Base-by-base conservation (phyloP, 92 coral and sea anemone genomes). In the Epizoanthus ramosus region DNA sequence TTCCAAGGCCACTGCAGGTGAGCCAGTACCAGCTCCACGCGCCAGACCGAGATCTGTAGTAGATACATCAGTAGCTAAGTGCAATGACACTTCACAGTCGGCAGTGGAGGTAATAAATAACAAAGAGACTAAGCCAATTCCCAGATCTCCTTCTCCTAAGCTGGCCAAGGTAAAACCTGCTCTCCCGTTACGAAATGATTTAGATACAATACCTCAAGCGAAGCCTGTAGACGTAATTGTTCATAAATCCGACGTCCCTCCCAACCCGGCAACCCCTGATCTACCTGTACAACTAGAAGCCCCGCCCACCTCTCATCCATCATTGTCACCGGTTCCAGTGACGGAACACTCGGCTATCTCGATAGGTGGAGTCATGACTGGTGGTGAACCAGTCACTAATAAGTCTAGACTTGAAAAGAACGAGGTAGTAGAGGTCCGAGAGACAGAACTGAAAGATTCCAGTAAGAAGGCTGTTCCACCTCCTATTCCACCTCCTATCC, bases 101-200 rank as follows among this genome's bases (percentile, higher is more conserved):
- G 45, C 21, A 15, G 17, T 77, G 22, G 65, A 60, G 19, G 24
- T 14, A 59, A 39, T 41, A 39, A 39, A 61, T 14, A 61, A 43
- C 28, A 23, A n/a, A 16, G 71, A 22, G 47, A 43, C 41, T 5
- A 59, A 61, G 61, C 71, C 82, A 35, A 22, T 77, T 59, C 70
- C 71, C 3, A 50, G 54, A 50, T 50, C 54, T 50, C 15, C 3
- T 50, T 50, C 54, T 50, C 82, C 71, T 77, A 61, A 43, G 16
- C 43, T 68, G 47, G 24, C 82, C 63, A 77, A 61, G 66, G 39
- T 28, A 60, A 77, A 77, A 61, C 82, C 82, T 14, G 58, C 82
- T 5, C 82, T 77, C 63, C 82, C 82, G 0, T 71, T 71, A 22
- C 65, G 82, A 59, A 56, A 59, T 17, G 82, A 77, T 77, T 77